Conservation (phyloP, 1,140 invertebrate genomes). For the Sarcophaga bullata region DNA sequence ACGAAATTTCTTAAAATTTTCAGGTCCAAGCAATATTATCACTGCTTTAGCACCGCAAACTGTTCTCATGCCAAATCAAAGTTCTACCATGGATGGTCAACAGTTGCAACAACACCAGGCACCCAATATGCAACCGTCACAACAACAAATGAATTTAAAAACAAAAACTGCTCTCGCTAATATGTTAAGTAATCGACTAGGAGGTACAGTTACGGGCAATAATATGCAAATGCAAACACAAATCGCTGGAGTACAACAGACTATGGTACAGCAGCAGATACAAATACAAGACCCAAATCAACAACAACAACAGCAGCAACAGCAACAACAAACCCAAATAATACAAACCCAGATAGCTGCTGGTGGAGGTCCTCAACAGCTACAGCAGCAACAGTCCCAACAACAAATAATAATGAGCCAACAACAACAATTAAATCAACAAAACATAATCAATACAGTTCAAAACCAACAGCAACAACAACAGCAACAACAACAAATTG, state of each 20-base stretch:
- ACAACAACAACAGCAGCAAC: constrained; percentile 47
- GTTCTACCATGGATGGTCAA: constrained; percentile 52
- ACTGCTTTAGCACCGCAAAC: constrained; percentile 62
- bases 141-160: constrained; percentile 78
- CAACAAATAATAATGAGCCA: constrained; percentile 51
- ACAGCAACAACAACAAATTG: constrained; percentile 63
- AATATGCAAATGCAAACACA: constrained; percentile 45
- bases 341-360: constrained; percentile 56
- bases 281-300: constrained; percentile 34
- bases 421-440: constrained; percentile 45
- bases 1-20: not conserved
- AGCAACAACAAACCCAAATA: constrained; percentile 49
- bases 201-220: constrained; percentile 67
- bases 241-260: constrained; percentile 54
- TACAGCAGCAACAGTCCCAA: constrained; percentile 53
- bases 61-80: constrained; percentile 69
- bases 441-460: not conserved
- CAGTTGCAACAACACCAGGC: constrained; percentile 65
- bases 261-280: not conserved
- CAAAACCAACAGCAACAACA: not conserved
- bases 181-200: constrained; percentile 89
- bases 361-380: constrained; percentile 49
- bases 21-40: constrained; percentile 51
- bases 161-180: constrained; percentile 96
- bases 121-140: constrained; percentile 62